phyloP scores from a whole-genome alignment of 1,140 invertebrate species.

The Mactra quadrangularis region DNA sequence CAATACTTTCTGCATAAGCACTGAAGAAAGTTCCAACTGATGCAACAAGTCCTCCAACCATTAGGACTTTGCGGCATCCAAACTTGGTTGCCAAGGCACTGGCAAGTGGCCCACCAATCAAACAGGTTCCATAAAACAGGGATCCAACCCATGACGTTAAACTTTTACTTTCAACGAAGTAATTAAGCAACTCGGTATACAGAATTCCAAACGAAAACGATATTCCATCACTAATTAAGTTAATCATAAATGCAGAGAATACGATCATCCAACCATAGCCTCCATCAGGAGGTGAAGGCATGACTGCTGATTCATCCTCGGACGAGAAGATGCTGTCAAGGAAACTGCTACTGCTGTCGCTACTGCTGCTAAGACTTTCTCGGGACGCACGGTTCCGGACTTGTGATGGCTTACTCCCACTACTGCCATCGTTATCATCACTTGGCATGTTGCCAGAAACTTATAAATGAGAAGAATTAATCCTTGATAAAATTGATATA shows the following conservation, averaged over 20 bases:
- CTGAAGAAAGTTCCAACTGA: constrained; percentile 92
- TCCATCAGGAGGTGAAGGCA: constrained; percentile 90
- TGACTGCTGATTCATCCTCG: constrained; percentile 59
- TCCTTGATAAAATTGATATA: not conserved
- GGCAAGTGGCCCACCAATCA: constrained; percentile 93
- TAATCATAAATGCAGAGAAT: constrained; percentile 93
- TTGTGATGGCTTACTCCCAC: constrained; percentile 14
- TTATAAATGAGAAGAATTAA: not conserved
- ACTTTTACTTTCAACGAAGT: constrained; percentile 93
- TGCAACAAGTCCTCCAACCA: constrained; percentile 89
- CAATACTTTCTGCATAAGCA: constrained; percentile 84
- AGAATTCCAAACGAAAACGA: constrained; percentile 84
- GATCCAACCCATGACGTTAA: constrained; percentile 91
- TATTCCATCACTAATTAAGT: constrained; percentile 94
- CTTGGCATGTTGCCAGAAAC: constrained; percentile 50
- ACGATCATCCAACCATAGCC: constrained; percentile 93
- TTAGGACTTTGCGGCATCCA: constrained; percentile 92
- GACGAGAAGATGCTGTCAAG: constrained; percentile 57
- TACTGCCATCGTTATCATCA: constrained; percentile 25
- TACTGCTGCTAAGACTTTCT: constrained; percentile 35
- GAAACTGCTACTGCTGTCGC: constrained; percentile 38
- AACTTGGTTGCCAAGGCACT: constrained; percentile 93
- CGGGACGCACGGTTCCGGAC: not conserved
- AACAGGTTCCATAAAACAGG: constrained; percentile 78
- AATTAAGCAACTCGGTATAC: constrained; percentile 89